These are phyloP conservation scores for Eulemur rufifrons DNA, from an alignment of 2,113 vertebrate genomes.

Conservation along the genomic window DNA sequence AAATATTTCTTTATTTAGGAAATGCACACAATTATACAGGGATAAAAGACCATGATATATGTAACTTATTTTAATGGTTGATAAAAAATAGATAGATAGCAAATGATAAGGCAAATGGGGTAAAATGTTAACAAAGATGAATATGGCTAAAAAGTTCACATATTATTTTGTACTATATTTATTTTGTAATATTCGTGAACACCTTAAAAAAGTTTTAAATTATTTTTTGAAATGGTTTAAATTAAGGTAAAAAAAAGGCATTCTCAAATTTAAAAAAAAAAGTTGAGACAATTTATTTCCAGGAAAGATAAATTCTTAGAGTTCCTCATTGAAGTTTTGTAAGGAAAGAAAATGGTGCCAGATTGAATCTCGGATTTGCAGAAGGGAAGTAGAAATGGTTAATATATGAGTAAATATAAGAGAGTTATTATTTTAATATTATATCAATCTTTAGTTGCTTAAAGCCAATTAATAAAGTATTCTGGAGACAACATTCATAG, in stretches of 20 bases:
- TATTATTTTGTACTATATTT: neutral
- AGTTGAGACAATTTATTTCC: neutral
- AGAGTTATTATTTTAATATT: neutral
- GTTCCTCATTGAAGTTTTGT: neutral
- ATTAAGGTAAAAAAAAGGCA: neutral
- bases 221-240: neutral
- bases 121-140: neutral
- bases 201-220: neutral
- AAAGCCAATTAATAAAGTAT: neutral
- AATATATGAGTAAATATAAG: neutral
- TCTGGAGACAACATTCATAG: neutral
- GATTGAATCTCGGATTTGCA: neutral
- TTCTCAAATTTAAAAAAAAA: neutral
- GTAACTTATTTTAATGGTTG: neutral
- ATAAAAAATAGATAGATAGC: neutral
- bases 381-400: neutral
- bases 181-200: no score
- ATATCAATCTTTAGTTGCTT: neutral
- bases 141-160: neutral
- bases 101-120: neutral
- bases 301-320: neutral
- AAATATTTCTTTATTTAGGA: neutral
- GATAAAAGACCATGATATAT: neutral
- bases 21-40: neutral
- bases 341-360: neutral